Percentiles rank a stretch among this genome's conserved stretches.
Evolutionary conservation across 2,888 invertebrate genomes (phyloP).

Genomic region (Copidosoma aretas): DNA sequence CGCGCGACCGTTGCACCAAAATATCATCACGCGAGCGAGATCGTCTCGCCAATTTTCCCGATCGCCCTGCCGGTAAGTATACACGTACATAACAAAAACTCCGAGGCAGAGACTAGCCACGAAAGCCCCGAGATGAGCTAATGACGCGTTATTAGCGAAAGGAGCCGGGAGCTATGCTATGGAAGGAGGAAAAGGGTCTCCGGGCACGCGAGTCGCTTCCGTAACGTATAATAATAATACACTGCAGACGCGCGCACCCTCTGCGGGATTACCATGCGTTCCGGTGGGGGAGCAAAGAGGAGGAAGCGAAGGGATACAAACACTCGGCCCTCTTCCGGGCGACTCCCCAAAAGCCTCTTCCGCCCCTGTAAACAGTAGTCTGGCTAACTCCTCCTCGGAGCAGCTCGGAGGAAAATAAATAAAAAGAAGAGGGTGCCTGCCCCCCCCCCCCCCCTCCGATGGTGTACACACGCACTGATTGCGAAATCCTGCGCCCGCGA

Average conservation of each 20-base stretch:
- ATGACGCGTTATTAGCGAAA: slow-evolving; percentile 1
- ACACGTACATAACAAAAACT: too few relatives aligned
- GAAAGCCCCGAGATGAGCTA: too few relatives aligned
- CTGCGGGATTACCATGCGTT: too few relatives aligned
- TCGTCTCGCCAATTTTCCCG: background rate
- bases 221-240: too few relatives aligned
- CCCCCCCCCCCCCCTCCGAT: too few relatives aligned
- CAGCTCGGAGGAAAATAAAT: slow-evolving; percentile 1
- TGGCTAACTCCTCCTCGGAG: too few relatives aligned
- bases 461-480: slow-evolving; percentile 31
- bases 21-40: background rate
- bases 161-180: too few relatives aligned
- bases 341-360: too few relatives aligned
- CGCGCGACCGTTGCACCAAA: background rate
- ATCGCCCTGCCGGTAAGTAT: too few relatives aligned
- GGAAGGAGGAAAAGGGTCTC: background rate
- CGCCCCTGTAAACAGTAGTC: background rate
- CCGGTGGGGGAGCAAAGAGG: too few relatives aligned
- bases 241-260: too few relatives aligned
- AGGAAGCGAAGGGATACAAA: background rate
- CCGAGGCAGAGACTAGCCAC: too few relatives aligned
- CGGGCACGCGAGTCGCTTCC: background rate
- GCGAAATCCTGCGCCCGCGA: slow-evolving; percentile 23
- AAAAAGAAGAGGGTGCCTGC: slow-evolving; percentile 7
- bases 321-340: background rate